Percentiles rank a stretch among this genome's conserved stretches.
Evolutionary conservation across 2,797 vertebrate species (phyloP).

Genomic region (Spondyliosoma cantharus): DNA sequence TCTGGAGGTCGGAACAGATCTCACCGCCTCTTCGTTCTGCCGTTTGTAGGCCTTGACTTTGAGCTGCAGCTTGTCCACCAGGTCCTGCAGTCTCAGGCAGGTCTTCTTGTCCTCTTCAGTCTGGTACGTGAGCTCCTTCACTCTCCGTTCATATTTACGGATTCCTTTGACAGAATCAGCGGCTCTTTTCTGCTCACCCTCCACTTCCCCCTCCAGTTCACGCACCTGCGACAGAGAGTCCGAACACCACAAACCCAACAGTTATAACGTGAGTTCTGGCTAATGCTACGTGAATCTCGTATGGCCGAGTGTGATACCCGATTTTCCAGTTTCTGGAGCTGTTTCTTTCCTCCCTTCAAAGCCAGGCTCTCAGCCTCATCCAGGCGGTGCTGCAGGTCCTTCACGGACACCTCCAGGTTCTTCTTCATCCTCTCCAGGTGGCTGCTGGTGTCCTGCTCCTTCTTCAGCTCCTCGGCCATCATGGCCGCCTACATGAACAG

Average conservation of each 20-base stretch:
- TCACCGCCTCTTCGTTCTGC: conserved; percentile 89
- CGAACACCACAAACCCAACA: not conserved
- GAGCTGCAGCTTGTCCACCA: conserved; percentile 89
- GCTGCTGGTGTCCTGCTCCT: conserved; percentile 89
- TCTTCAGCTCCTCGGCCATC: conserved; percentile 88
- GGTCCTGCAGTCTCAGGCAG: conserved; percentile 86
- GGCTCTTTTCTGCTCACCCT: conserved; percentile 83
- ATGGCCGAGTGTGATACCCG: conserved; percentile 33
- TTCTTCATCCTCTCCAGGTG: conserved; percentile 91
- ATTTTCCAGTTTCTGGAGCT: conserved; percentile 70
- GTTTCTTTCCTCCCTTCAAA: conserved; percentile 72
- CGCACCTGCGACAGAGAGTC: conserved; percentile 73
- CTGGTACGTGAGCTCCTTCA: conserved; percentile 68
- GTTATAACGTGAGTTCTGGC: accelerated
- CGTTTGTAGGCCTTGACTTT: conserved; percentile 90
- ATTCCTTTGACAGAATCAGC: conserved; percentile 74
- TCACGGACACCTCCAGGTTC: conserved; percentile 79
- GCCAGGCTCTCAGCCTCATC: conserved; percentile 69
- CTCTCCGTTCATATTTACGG: conserved; percentile 62
- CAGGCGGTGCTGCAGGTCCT: conserved; percentile 68
- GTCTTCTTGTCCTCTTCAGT: conserved; percentile 90
- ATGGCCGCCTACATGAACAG: conserved; percentile 84
- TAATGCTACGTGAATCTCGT: accelerated
- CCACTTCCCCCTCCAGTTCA: conserved; percentile 86
- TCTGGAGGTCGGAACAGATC: conserved; percentile 43